Conservation (phyloP, 1,140 invertebrate genomes). For the Drosophila oshimai region DNA sequence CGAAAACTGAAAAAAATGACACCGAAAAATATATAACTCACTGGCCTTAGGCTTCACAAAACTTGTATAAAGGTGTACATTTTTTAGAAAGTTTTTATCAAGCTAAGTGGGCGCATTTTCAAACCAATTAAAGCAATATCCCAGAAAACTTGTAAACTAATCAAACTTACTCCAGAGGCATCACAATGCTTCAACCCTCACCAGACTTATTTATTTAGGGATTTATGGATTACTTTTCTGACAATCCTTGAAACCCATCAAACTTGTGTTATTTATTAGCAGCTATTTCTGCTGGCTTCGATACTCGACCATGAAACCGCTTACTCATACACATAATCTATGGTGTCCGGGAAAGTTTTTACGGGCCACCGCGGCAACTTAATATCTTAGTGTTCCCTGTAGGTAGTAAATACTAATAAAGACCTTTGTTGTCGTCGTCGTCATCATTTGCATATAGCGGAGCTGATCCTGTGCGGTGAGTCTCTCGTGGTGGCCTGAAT, state of each 20-base stretch:
- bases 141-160: background rate
- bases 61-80: no score
- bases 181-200: background rate
- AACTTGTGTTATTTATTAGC: slow-evolving; percentile 44
- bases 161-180: background rate
- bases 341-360: slow-evolving; percentile 2
- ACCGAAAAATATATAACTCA: background rate
- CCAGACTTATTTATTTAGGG: background rate
- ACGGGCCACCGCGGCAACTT: slow-evolving; percentile 11
- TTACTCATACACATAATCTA: slow-evolving; percentile 4
- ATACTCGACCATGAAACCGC: slow-evolving; percentile 4
- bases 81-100: no score
- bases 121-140: no score
- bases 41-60: background rate
- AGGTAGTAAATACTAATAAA: slow-evolving; percentile 9
- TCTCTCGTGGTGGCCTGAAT: slow-evolving; percentile 27
- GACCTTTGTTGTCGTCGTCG: slow-evolving; percentile 33
- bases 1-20: slow-evolving; percentile 88
- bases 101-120: no score
- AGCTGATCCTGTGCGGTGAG: slow-evolving; percentile 3
- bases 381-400: slow-evolving; percentile 17
- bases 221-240: slow-evolving; percentile 13
- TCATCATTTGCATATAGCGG: slow-evolving; percentile 53
- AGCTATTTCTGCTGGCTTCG: background rate
- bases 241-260: slow-evolving; percentile 14